These are phyloP conservation scores for Palaemon carinicauda DNA, from an alignment of 1,140 invertebrate species.

Conservation along the genomic window DNA sequence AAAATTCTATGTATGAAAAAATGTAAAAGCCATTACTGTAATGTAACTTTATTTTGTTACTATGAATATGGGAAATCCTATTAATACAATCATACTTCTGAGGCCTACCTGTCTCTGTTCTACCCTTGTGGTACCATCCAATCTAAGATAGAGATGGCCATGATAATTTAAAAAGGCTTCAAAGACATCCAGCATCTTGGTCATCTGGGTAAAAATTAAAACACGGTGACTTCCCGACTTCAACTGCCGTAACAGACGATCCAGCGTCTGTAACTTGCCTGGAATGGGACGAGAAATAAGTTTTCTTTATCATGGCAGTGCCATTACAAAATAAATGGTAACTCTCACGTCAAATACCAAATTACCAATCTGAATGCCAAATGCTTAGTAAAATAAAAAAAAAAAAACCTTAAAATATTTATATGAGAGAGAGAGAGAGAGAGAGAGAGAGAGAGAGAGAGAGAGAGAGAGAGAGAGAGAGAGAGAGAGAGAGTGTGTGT, in stretches of 20 bases:
- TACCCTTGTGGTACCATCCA: constrained; percentile 97
- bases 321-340: neutral
- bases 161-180: constrained; percentile 97
- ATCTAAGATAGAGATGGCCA: constrained; percentile 93
- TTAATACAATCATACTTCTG: neutral
- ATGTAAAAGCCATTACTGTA: too few species aligned
- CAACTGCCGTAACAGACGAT: constrained; percentile 82
- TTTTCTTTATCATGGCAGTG: neutral
- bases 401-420: too few species aligned
- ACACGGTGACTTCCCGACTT: constrained; percentile 89
- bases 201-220: constrained; percentile 99
- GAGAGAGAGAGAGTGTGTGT: too few species aligned
- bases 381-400: too few species aligned
- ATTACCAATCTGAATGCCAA: too few species aligned
- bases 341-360: neutral
- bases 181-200: constrained; percentile 97
- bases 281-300: neutral
- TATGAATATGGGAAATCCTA: neutral
- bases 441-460: too few species aligned
- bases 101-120: constrained; percentile 85
- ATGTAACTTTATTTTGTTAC: too few species aligned
- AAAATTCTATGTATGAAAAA: too few species aligned
- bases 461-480: too few species aligned
- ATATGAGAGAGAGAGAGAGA: too few species aligned
- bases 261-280: constrained; percentile 78